Evolutionary conservation across 2,888 invertebrate genomes (phyloP).

Genomic region (Scaptomyza flava): DNA sequence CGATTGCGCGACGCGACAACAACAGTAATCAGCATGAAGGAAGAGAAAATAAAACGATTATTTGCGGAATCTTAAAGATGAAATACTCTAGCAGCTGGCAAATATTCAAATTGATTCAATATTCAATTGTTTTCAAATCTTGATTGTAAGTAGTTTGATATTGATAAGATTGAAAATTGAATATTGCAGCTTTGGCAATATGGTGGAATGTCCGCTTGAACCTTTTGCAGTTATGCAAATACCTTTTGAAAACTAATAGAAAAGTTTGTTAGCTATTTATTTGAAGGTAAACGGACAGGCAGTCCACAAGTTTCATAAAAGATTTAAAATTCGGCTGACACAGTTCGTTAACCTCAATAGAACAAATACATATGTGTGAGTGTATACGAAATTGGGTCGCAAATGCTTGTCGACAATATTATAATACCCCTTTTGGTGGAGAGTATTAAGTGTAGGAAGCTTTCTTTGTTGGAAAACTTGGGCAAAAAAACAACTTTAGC

Average conservation of each 20-base stretch:
- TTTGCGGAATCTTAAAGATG: not conserved
- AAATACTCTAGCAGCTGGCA: not conserved
- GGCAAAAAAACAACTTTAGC: slow-evolving; percentile 23
- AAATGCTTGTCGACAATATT: slow-evolving; percentile 2
- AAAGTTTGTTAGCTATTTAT: not conserved
- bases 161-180: not conserved
- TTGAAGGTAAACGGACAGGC: not conserved
- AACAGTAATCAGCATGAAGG: slow-evolving; percentile 15
- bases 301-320: not conserved
- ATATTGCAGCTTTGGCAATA: not conserved
- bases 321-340: slow-evolving; percentile 1
- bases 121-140: not conserved
- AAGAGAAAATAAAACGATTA: not conserved
- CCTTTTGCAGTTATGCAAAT: not conserved
- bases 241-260: not conserved
- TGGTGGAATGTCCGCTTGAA: too few species aligned
- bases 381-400: slow-evolving; percentile 1
- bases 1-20: slow-evolving; percentile 66
- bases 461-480: not conserved
- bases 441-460: not conserved
- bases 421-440: slow-evolving; percentile 2
- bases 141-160: not conserved
- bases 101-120: not conserved
- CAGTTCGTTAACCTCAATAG: not conserved
- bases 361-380: not conserved